Evolutionary conservation across 2,888 invertebrate species (phyloP), one percentile per base, ranked within the genome.

Genomic region (Parasteatoda lunata): DNA sequence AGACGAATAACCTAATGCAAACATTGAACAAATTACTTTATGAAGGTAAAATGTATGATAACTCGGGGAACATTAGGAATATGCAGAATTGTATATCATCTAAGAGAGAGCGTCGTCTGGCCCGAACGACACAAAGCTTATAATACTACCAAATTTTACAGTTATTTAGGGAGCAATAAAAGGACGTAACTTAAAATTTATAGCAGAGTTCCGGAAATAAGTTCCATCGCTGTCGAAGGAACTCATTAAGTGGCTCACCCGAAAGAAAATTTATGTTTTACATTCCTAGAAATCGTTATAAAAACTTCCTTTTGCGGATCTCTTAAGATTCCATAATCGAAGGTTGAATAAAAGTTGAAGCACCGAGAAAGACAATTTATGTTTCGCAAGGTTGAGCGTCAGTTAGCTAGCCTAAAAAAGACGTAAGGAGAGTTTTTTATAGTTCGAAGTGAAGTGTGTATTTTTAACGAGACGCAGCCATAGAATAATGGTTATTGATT

Each of bases 251-350:
- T 66, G 68, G 71, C 71, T 80, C 72, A 80, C 64, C 72, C 66
- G 80, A 64, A 47, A 72, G 71, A 52, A 65, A 80, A 80, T 80
- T 80, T 80, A 80, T 80, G 73, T 66, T 47, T 47, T 30, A 66
- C 80, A 71, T 80, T 80, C 80, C 65, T 72, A 45, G 45, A 66
- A 80, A 80, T 80, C 80, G 80, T 80, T 80, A 80, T 30, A 80
- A 80, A 72, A 73, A 71, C 54, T 69, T 80, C 69, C 70, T 72
- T 79, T 66, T 64, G 66, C 15, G 8, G 79, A 80, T 65, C 80
- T 72, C 80, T 80, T 80, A 72, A 80, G 71, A 80, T 80, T 80
- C 80, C 80, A 80, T 80, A 80, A 80, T 80, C 80, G 80, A 80
- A 66, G 52, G 65, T 73, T 72, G 73, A 80, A 80, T 80, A 80